Evolutionary conservation across 2,888 invertebrate genomes (phyloP).

Genomic region (Mongoloraphidia duomilia): DNA sequence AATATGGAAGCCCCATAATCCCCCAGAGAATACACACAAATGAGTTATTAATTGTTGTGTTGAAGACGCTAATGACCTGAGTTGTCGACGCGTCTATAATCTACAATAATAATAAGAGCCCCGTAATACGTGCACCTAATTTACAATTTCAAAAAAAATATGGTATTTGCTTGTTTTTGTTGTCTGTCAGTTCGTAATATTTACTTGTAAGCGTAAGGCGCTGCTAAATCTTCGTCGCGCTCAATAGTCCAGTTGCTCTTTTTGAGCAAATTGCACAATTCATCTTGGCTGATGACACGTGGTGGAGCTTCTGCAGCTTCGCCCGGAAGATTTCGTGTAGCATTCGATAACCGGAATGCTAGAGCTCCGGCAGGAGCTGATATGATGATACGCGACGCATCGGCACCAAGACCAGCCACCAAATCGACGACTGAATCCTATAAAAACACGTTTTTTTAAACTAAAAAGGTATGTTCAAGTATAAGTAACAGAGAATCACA

Average conservation of each 20-base stretch:
- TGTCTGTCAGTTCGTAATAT: constrained; percentile 16
- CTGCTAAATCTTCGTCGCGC: constrained; percentile 62
- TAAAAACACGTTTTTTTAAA: constrained; percentile 11
- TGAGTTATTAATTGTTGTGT: no score
- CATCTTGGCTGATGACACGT: constrained; percentile 38
- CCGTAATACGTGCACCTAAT: no score
- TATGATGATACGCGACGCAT: constrained; percentile 52
- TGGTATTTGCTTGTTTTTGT: no score
- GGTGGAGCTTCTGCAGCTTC: constrained; percentile 48
- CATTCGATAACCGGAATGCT: constrained; percentile 48
- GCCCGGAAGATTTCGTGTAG: constrained; percentile 51
- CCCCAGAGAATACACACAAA: no score
- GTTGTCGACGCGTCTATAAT: no score
- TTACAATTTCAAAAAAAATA: no score
- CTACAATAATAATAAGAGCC: no score
- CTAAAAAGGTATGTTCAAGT: no score
- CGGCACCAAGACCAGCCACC: constrained; percentile 53
- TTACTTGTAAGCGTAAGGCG: constrained; percentile 58
- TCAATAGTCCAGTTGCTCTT: constrained; percentile 56
- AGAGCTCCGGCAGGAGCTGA: constrained; percentile 55
- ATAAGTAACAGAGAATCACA: no score
- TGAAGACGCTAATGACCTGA: no score
- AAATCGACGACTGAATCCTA: constrained; percentile 65
- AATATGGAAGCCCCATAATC: no score
- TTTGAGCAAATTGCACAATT: constrained; percentile 41